Percentiles rank a stretch among this genome's conserved stretches.
Evolutionary conservation across 2,113 vertebrate species (phyloP).

Genomic region (Crotophaga sulcirostris): DNA sequence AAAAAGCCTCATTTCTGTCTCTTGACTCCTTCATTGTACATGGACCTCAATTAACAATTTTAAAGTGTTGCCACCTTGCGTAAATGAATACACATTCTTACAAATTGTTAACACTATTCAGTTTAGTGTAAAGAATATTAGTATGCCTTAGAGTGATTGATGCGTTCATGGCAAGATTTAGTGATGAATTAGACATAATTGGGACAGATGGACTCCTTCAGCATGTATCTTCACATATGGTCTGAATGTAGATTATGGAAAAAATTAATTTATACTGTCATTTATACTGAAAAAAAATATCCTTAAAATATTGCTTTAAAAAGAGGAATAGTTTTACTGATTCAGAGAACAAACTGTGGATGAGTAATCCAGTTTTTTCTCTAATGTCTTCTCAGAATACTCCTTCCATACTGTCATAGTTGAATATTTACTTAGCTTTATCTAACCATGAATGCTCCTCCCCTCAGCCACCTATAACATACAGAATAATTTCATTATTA

Average conservation of each 20-base stretch:
- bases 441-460: neutral
- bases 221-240: neutral
- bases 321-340: neutral
- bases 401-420: neutral
- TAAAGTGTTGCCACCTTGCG: neutral
- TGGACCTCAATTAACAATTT: neutral
- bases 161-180: neutral
- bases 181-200: neutral
- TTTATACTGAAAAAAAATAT: neutral
- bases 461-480: neutral
- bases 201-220: constrained; percentile 17
- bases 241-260: constrained; percentile 20
- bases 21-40: neutral
- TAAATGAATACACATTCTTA: neutral
- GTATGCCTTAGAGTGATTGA: neutral
- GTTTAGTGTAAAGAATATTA: neutral
- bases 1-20: neutral
- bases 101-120: neutral
- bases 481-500: neutral
- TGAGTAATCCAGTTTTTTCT: neutral
- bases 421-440: neutral
- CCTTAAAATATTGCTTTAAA: neutral
- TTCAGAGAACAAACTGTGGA: constrained; percentile 15
- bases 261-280: neutral
- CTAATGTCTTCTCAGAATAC: neutral